Evolutionary conservation across 2,888 invertebrate genomes (phyloP).

Genomic region (Synergus laeviventris): DNA sequence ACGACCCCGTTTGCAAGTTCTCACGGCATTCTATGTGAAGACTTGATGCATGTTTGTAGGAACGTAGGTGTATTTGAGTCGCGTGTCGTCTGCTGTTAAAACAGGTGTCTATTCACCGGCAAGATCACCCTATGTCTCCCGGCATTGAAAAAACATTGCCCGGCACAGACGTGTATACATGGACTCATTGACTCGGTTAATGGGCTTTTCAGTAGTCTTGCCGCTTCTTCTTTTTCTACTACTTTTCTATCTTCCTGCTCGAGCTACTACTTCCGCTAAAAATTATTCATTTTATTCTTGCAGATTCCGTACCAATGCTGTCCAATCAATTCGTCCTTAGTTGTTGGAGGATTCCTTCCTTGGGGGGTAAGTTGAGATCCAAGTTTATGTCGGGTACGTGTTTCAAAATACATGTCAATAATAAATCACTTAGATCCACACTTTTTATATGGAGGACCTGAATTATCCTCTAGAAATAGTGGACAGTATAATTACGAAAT

Average conservation of each 20-base stretch:
- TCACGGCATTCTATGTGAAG: conserved; percentile 44
- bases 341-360: not conserved
- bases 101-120: conserved; percentile 68
- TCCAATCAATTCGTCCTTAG: conserved; percentile 20
- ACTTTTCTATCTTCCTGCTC: conserved; percentile 14
- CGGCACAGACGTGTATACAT: conserved; percentile 48
- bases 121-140: conserved; percentile 50
- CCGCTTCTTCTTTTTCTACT: conserved; percentile 31
- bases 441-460: too few relatives aligned
- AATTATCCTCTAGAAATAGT: too few relatives aligned
- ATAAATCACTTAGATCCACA: too few relatives aligned
- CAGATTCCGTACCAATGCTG: conserved; percentile 50
- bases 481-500: too few relatives aligned
- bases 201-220: conserved; percentile 46
- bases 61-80: conserved; percentile 53
- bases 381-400: not conserved
- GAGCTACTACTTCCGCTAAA: not conserved
- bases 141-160: conserved; percentile 49
- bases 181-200: conserved; percentile 47
- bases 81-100: conserved; percentile 64
- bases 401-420: too few relatives aligned
- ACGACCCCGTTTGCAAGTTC: conserved; percentile 50
- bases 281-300: conserved; percentile 41
- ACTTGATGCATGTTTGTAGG: conserved; percentile 35
- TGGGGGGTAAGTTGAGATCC: conserved; percentile 4